A percentile compares a stretch with the other conserved stretches of the same genome.
Conservation (phyloP, 1,140 invertebrate genomes). For the Aporrectodea caliginosa region DNA sequence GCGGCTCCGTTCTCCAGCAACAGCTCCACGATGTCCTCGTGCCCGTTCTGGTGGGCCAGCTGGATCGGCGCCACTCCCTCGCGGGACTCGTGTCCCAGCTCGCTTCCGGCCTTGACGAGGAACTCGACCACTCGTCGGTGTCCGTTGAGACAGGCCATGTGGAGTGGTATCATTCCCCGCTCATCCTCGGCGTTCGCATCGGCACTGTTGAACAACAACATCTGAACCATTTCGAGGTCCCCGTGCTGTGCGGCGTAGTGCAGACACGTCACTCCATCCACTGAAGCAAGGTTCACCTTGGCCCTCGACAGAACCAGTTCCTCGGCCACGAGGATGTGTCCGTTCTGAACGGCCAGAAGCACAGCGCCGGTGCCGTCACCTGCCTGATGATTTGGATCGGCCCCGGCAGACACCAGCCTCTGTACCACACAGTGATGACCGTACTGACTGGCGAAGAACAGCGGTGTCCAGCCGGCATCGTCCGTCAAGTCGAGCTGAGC, state of each 20-base stretch:
- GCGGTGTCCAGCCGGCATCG: slow-evolving; percentile 30
- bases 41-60: slow-evolving; percentile 31
- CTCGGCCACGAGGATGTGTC: slow-evolving; percentile 29
- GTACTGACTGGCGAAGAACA: slow-evolving; percentile 32
- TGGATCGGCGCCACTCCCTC: slow-evolving; percentile 25
- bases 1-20: slow-evolving; percentile 16
- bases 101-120: slow-evolving; percentile 26
- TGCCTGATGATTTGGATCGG: slow-evolving; percentile 13
- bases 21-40: slow-evolving; percentile 30
- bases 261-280: slow-evolving; percentile 25
- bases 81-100: slow-evolving; percentile 17
- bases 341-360: slow-evolving; percentile 33
- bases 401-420: slow-evolving; percentile 9
- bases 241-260: slow-evolving; percentile 29
- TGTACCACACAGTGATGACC: slow-evolving; percentile 23
- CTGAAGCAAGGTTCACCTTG: slow-evolving; percentile 15
- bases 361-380: slow-evolving; percentile 17
- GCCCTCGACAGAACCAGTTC: slow-evolving; percentile 22
- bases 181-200: slow-evolving; percentile 23
- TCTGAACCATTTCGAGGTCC: slow-evolving; percentile 32
- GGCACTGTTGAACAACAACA: slow-evolving; percentile 33
- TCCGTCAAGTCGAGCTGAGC: slow-evolving; percentile 26
- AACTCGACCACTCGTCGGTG: slow-evolving; percentile 32
- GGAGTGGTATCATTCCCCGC: slow-evolving; percentile 31
- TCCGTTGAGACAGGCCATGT: slow-evolving; percentile 31